Evolutionary conservation across 1,140 invertebrate genomes (phyloP), one percentile per base, ranked within the genome.

Genomic region (Mizuhopecten yessoensis): DNA sequence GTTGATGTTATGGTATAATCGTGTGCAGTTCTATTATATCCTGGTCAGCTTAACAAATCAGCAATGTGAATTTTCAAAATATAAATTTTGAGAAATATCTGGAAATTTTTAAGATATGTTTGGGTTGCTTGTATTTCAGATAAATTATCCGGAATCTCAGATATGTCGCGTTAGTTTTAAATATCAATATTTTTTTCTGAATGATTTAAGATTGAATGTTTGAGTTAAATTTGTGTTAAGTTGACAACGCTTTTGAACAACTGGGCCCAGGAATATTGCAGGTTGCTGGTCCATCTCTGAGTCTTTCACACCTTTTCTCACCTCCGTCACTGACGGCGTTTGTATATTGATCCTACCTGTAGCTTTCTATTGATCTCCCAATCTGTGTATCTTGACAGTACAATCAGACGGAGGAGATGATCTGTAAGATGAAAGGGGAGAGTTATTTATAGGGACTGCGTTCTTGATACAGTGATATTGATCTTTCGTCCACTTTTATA

Each of bases 341-440:
- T 75, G 7, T 3, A 3, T 75, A 75, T 75, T 75, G 57, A 75
- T 75, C n/a, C n/a, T n/a, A 75, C 17, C 29, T 75, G n/a, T 75
- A 75, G 57, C 29, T 23, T 29, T 17, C 5, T 75, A 75, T 75
- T 75, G 57, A 75, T 75, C 57, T 29, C n/a, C n/a, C 57, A 29
- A 75, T 75, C 57, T n/a, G 1, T 75, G 57, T 75, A 75, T 75
- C 36, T 39, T 29, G 45, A 49, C 11, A 17, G 5, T 75, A 29
- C 57, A 75, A 29, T 75, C 57, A 75, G 57, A 75, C 57, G n/a
- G n/a, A 75, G 3, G 57, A 75, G 57, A 75, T n/a, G n/a, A n/a
- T 75, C 29, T 75, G 29, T 75, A 75, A n/a, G 57, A 75, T 75
- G 57, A 75, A 75, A 75, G 57, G 23, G 57, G n/a, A 75, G 5